These are phyloP conservation scores for Omphaloscelis lunosa DNA, from an alignment of 2,888 invertebrate genomes.

Conservation along the genomic window DNA sequence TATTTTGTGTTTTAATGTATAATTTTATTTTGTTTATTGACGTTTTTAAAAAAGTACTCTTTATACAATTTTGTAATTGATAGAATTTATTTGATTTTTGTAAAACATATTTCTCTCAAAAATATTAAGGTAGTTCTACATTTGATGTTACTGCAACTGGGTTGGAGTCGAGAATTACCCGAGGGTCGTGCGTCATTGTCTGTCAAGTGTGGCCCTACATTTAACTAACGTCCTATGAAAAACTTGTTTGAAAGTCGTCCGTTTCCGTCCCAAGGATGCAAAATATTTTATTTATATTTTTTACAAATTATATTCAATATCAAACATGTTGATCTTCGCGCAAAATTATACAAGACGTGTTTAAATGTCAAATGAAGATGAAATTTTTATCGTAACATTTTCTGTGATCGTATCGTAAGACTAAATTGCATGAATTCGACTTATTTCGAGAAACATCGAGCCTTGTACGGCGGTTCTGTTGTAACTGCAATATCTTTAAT, in stretches of 20 bases:
- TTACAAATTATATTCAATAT: constrained; percentile 45
- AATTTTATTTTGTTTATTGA: constrained; percentile 56
- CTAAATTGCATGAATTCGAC: constrained; percentile 54
- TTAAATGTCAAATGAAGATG: constrained; percentile 32
- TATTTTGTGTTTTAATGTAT: constrained; percentile 72
- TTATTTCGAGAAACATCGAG: constrained; percentile 63
- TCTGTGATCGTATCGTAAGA: constrained; percentile 66
- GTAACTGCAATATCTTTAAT: constrained; percentile 38
- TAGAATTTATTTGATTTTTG: constrained; percentile 40
- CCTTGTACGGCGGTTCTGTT: constrained; percentile 26
- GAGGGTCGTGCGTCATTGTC: neutral
- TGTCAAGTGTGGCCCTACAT: constrained; percentile 35
- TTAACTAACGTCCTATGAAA: constrained; percentile 62
- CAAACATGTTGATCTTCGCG: constrained; percentile 51
- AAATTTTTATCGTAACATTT: constrained; percentile 51
- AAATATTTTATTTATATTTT: constrained; percentile 64
- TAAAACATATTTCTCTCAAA: constrained; percentile 62
- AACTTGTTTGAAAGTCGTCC: constrained; percentile 62
- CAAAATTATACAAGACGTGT: constrained; percentile 57
- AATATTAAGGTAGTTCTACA: constrained; percentile 36
- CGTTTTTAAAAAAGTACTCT: constrained; percentile 27
- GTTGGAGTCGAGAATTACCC: neutral
- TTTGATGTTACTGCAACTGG: neutral
- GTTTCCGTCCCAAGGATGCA: constrained; percentile 78
- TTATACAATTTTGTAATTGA: constrained; percentile 31